phyloP scores from a whole-genome alignment of 2,113 vertebrate genomes.

The Amphiprion ocellaris region DNA sequence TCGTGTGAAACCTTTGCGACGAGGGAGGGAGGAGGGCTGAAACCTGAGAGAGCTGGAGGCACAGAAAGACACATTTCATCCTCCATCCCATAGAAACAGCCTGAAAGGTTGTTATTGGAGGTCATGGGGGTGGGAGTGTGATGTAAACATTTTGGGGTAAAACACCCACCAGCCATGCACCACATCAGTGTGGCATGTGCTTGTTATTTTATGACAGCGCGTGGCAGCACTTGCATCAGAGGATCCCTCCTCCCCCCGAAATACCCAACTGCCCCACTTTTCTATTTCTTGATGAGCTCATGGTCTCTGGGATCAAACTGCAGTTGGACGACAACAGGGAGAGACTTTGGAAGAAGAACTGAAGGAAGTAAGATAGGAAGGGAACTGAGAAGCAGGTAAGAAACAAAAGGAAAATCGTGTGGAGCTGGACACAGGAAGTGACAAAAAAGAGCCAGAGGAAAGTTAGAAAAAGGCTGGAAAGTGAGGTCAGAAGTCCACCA shows the following conservation, averaged over 20 bases:
- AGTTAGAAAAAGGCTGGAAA: not conserved
- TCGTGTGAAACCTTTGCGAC: slow-evolving; percentile 28
- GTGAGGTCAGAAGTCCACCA: not conserved
- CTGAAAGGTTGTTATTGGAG: slow-evolving; percentile 51
- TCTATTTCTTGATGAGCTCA: slow-evolving; percentile 57
- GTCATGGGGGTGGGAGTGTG: slow-evolving; percentile 2
- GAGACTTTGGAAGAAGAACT: not conserved
- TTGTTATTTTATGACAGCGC: slow-evolving; percentile 41
- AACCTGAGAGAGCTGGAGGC: slow-evolving; percentile 38
- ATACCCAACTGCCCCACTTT: slow-evolving; percentile 15
- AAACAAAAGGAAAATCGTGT: not conserved
- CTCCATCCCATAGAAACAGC: slow-evolving; percentile 49
- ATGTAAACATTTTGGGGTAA: slow-evolving; percentile 39
- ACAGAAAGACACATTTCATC: not conserved
- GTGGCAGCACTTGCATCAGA: slow-evolving; percentile 50
- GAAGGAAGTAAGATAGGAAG: not conserved
- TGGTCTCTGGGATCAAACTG: slow-evolving; percentile 43
- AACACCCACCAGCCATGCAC: not conserved
- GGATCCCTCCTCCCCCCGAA: not conserved
- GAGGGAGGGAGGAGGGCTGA: slow-evolving; percentile 4
- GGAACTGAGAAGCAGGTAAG: not conserved
- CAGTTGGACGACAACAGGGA: slow-evolving; percentile 19
- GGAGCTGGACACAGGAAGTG: not conserved
- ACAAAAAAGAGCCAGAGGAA: not conserved
- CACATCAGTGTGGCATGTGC: slow-evolving; percentile 61